Base-by-base conservation (phyloP, 2,888 invertebrate genomes). In the Lathronympha strigana region DNA sequence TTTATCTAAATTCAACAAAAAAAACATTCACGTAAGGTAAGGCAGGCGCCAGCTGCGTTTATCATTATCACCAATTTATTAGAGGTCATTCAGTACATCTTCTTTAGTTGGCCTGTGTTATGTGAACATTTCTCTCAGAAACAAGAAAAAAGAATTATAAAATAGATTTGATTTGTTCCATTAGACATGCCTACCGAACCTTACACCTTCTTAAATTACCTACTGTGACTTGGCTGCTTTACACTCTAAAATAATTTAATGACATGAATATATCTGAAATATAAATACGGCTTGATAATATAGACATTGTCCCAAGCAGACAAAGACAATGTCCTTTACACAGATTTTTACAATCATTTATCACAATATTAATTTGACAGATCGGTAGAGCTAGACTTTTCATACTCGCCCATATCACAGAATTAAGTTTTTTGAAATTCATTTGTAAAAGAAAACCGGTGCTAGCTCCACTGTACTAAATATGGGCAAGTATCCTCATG, bases 301-400 rank as follows among this genome's bases (percentile, higher is more conserved):
- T 76, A 73, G 73, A 82, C 74, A 82, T 80, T 84, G 86, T 78
- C 81, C 74, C 88, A 88, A 91, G 90, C 86, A 89, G 86, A 54
- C 79, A 84, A 81, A 84, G 86, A 84, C 87, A 88, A 84, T 72
- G 76, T 72, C 75, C 68, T 49, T 83, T 70, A 88, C 74, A 77
- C 90, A 72, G 86, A 77, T 74, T 80, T 79, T 71, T 71, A 72
- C 71, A 70, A 66, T 67, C 72, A 69, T 68, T 67, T 57, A 67
- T 69, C 69, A 68, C 68, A 63, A 47, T 68, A 63, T 69, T 63
- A 60, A 68, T 71, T 71, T 66, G 66, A 68, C 69, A 70, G 78
- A 78, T 71, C 73, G 78, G 82, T 84, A 78, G 86, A 90, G 87
- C 91, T 88, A 91, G 91, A 70, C 92, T 90, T 19, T 57, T 75